Conservation (phyloP, 1,140 invertebrate species). For the Panagrolaimus sp. region DNA sequence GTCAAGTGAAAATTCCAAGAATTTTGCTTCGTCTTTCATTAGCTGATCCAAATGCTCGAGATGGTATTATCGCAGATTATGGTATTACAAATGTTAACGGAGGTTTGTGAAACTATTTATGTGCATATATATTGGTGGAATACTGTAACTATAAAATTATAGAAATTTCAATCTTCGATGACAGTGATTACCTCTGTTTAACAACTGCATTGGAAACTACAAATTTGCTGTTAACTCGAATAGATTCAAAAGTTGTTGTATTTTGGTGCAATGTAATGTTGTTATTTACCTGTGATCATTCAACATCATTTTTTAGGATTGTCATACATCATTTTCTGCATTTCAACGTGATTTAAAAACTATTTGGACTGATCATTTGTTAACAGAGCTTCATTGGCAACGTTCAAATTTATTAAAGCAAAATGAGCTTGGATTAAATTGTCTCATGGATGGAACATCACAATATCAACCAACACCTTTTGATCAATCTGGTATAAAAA, state of each 20-base stretch:
- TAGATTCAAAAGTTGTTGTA: not conserved
- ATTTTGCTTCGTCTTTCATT: not conserved
- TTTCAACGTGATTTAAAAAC: not conserved
- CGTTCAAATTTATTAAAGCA: not conserved
- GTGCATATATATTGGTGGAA: not conserved
- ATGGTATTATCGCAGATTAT: not conserved
- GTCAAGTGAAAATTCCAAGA: not conserved
- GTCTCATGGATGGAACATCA: not conserved
- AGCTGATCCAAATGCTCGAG: not conserved
- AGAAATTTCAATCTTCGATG: not conserved
- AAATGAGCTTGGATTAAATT: not conserved
- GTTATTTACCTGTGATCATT: too few relatives aligned
- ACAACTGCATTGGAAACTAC: not conserved
- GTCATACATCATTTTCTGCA: not conserved
- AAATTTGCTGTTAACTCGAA: not conserved
- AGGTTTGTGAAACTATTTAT: not conserved
- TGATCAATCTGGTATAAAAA: not conserved
- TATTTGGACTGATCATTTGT: slow-evolving; percentile 11
- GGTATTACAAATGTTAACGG: not conserved
- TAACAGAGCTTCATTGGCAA: slow-evolving; percentile 1
- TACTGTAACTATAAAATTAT: not conserved
- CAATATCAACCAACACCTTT: not conserved
- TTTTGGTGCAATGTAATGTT: slow-evolving; percentile 1
- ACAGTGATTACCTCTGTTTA: not conserved
- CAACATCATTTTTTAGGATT: not conserved